Evolutionary conservation across 2,888 invertebrate genomes (phyloP), one percentile per base, ranked within the genome.

Genomic region (Drosophila prostipennis): DNA sequence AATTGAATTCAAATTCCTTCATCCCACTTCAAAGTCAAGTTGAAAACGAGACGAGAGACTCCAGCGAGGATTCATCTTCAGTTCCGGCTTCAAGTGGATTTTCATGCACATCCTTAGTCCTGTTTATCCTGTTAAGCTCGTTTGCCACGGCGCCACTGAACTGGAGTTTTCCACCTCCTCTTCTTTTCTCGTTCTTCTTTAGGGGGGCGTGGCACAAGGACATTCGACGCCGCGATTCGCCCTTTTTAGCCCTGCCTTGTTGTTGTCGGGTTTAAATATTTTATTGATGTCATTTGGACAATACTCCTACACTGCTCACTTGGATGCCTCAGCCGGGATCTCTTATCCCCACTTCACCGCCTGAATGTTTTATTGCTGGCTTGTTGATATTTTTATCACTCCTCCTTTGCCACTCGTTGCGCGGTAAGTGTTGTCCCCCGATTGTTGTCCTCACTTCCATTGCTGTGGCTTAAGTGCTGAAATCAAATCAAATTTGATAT

Each of bases 251-350:
- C 67, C 46, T 53, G 63, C 71, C 76, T 73, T 75, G 63, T 74
- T 84, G 75, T 72, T 55, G 75, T 72, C 46, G 72, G 45, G 36
- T 39, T 79, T 86, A 72, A 83, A 80, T 80, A 78, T 87, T 83
- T 86, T 83, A 86, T 86, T 84, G 78, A 86, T 83, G 88, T 80
- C 80, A 76, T 85, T 85, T 77, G 69, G 76, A 86, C 84, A 88
- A 86, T 80, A 58, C 71, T 78, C 60, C 70, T 39, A 29, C 56
- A 75, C 68, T 78, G 77, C 65, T 79, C 77, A 84, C 80, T 83
- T 80, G 73, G 64, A 57, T 74, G 80, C 79, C 51, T 67, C 59
- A 13, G 49, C 29, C 52, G 55, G 39, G 45, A 46, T 29, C 43
- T 72, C 39, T 19, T 51, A 54, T 43, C 32, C 40, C 26, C 45